These are phyloP conservation scores for Andrena praecox DNA, from an alignment of 2,888 invertebrate genomes.

Conservation along the genomic window DNA sequence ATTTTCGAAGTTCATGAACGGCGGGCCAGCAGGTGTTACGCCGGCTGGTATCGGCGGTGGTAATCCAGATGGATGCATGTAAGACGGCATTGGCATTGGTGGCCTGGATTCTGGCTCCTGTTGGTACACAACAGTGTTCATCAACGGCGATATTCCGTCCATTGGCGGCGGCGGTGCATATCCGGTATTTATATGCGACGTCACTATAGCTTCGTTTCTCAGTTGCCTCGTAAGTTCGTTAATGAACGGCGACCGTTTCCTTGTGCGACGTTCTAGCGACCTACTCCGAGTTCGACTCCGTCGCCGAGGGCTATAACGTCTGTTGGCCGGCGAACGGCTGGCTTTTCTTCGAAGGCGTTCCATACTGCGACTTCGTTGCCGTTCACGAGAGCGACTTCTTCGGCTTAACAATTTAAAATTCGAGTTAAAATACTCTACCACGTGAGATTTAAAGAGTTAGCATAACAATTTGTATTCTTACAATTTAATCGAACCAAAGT, in stretches of 20 bases:
- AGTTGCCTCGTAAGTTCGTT: slow-evolving; percentile 82
- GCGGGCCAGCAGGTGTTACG: slow-evolving; percentile 48
- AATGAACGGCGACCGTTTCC: slow-evolving; percentile 83
- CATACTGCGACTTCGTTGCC: slow-evolving; percentile 75
- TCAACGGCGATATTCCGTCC: slow-evolving; percentile 68
- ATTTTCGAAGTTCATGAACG: slow-evolving; percentile 76
- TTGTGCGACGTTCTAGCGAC: slow-evolving; percentile 76
- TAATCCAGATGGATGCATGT: slow-evolving; percentile 67
- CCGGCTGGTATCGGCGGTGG: slow-evolving; percentile 54
- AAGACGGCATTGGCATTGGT: slow-evolving; percentile 45
- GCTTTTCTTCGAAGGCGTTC: slow-evolving; percentile 78
- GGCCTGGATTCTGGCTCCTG: slow-evolving; percentile 54
- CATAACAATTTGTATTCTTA: slow-evolving; percentile 20
- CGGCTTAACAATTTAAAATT: slow-evolving; percentile 73
- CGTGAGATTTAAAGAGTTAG: not conserved
- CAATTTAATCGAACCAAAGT: slow-evolving; percentile 16
- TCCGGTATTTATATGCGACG: slow-evolving; percentile 53
- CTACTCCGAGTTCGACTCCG: slow-evolving; percentile 74
- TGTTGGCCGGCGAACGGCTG: slow-evolving; percentile 79
- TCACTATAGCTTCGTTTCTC: slow-evolving; percentile 74
- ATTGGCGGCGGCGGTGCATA: slow-evolving; percentile 62
- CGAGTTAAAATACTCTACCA: slow-evolving; percentile 45
- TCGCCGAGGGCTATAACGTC: slow-evolving; percentile 74
- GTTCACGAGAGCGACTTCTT: slow-evolving; percentile 82
- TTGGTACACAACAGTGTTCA: slow-evolving; percentile 56